Conservation (phyloP, 2,113 vertebrate species). For the Menura novaehollandiae region DNA sequence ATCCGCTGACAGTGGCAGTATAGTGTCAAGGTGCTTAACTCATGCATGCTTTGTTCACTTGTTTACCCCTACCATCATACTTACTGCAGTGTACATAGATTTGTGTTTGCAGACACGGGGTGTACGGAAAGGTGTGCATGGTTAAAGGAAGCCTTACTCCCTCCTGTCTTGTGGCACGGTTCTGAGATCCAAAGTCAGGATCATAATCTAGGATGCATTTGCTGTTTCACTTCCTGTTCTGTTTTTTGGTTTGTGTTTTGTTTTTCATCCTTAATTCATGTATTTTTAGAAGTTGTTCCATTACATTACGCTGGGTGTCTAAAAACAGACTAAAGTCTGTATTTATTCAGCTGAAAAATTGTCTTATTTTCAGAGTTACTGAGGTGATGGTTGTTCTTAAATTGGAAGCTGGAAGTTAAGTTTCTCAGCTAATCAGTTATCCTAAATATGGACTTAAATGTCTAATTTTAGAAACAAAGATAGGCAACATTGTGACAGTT, state of each 20-base stretch:
- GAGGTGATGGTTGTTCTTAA: neutral
- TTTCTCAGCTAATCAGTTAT: neutral
- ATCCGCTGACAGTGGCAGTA: constrained; percentile 92
- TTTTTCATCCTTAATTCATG: neutral
- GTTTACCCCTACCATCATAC: constrained; percentile 13
- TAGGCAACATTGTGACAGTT: neutral
- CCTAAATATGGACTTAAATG: neutral
- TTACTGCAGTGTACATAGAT: neutral
- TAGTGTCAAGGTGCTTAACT: constrained; percentile 91
- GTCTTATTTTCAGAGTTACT: neutral
- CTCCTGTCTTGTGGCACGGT: neutral
- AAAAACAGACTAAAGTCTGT: neutral
- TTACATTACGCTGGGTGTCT: neutral
- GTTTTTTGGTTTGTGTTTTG: neutral
- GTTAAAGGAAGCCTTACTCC: neutral
- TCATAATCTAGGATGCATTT: neutral
- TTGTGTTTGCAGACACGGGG: neutral
- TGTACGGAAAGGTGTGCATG: neutral
- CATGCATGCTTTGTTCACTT: constrained; percentile 75
- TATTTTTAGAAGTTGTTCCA: neutral
- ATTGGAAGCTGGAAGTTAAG: neutral
- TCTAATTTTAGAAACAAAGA: neutral
- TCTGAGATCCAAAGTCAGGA: neutral
- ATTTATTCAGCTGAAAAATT: neutral
- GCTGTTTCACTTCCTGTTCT: neutral